These are phyloP conservation scores for Lutraria lutraria DNA, from an alignment of 2,888 invertebrate genomes.

Conservation along the genomic window DNA sequence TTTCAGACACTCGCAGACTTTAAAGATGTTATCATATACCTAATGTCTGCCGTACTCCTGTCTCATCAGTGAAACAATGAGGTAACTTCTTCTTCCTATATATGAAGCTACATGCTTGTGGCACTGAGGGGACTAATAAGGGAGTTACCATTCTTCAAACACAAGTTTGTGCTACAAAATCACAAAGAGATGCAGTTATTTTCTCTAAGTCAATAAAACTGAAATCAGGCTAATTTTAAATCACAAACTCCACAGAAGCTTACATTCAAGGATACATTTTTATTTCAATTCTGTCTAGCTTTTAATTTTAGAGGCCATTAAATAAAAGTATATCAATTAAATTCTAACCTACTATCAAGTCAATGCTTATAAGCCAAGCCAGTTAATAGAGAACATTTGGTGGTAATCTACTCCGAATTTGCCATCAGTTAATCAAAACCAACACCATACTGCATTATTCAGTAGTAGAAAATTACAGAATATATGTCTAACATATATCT, in stretches of 20 bases:
- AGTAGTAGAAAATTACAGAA: not conserved
- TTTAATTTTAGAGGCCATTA: not conserved
- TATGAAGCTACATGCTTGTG: too few species aligned
- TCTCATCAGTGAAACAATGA: too few species aligned
- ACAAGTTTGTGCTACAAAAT: too few species aligned
- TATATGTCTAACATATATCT: constrained; percentile 11
- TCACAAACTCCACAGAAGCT: too few species aligned
- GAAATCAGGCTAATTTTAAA: too few species aligned
- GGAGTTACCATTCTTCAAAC: too few species aligned
- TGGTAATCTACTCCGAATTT: not conserved
- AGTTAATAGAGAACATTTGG: not conserved
- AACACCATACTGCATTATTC: not conserved
- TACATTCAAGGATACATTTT: not conserved
- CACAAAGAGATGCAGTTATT: too few species aligned
- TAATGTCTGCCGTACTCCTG: not conserved
- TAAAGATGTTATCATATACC: not conserved
- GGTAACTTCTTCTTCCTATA: too few species aligned
- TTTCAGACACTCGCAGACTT: not conserved
- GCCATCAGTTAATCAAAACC: constrained; percentile 1
- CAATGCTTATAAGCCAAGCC: constrained; percentile 15
- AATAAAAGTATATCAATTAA: not conserved
- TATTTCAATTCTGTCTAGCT: not conserved
- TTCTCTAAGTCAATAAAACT: too few species aligned
- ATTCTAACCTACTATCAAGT: not conserved
- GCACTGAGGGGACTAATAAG: too few species aligned